Percentiles rank a stretch among this genome's conserved stretches.
These are phyloP conservation scores for Turnix velox DNA, from an alignment of 2,113 vertebrate genomes.

Conservation along the genomic window DNA sequence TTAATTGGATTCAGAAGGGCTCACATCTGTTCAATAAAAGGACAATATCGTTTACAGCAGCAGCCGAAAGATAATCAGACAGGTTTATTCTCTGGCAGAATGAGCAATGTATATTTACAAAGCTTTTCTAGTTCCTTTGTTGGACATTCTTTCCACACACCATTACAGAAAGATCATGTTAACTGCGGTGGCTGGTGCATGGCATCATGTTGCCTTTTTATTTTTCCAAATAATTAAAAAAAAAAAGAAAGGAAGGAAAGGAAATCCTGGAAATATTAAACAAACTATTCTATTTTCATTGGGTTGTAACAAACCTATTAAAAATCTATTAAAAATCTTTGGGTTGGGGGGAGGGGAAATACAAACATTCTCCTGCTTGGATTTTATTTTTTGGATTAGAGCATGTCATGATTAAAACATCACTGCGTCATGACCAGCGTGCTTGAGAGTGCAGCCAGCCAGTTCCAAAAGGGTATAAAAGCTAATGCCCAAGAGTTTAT, in stretches of 20 bases:
- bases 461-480: conserved; percentile 46
- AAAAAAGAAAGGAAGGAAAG: neutral
- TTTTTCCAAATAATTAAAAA: neutral
- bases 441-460: conserved; percentile 23
- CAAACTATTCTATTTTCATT: neutral
- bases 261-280: neutral
- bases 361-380: neutral
- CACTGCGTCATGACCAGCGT: conserved; percentile 17
- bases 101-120: conserved; percentile 3
- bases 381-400: neutral
- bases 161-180: conserved; percentile 14
- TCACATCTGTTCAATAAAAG: neutral
- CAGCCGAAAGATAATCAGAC: neutral
- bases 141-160: neutral
- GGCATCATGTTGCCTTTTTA: neutral
- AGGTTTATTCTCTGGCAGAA: conserved; percentile 4
- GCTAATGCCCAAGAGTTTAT: conserved; percentile 61
- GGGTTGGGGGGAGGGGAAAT: neutral
- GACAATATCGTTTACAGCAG: neutral
- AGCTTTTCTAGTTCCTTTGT: neutral
- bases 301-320: neutral
- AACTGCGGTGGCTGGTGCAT: neutral
- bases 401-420: neutral
- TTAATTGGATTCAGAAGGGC: neutral
- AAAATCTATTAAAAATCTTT: neutral